Base-by-base conservation (phyloP, 1,140 invertebrate species). In the Sycophila sp. region DNA sequence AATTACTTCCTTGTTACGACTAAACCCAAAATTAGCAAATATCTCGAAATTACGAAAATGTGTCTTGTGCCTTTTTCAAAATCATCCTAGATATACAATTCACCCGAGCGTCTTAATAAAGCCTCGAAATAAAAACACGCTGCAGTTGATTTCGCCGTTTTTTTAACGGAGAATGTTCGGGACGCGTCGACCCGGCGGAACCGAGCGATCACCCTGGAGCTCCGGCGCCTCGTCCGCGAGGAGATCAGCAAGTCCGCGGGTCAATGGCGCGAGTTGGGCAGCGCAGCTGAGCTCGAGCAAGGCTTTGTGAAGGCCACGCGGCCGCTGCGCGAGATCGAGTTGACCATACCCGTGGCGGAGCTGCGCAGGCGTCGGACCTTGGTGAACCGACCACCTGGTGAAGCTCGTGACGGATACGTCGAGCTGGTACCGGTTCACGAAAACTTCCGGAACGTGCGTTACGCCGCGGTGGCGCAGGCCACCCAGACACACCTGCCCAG, bases 341-440 rank as follows among this genome's bases (percentile, higher is more conserved):
- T 92, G 15, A 56, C 24, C 6, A 4, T 81, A 4, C 80, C 81
- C 1, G 38, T 69, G 0, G 40, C 11, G 1, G 6, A 60, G 19
- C 51, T 78, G 0, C 32, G 69, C 0, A 26, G 53, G 6, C 7
- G 22, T 3, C 73, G 71, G 1, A 7, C 59, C 0, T 58, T 84
- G 1, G 3, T n/a, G 6, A 71, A 82, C 15, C 84, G 91, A 40
- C 78, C 85, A 60, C 86, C 87, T 0, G 81, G 87, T 26, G 85
- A 87, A 42, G 86, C 86, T 17, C 83, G 88, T 49, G 91, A 93
- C 80, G 90, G 91, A 15, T 92, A 90, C 65, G 83, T 88, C 42
- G 89, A 92, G 73, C 73, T 93, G 6, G 79, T 87, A 62, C 87
- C 89, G 3, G 83, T 85, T 56, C 82, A 87, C 13, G 86, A 75